Evolutionary conservation across 2,113 vertebrate genomes (phyloP), one percentile per base, ranked within the genome.

Genomic region (Hystrix cristata): DNA sequence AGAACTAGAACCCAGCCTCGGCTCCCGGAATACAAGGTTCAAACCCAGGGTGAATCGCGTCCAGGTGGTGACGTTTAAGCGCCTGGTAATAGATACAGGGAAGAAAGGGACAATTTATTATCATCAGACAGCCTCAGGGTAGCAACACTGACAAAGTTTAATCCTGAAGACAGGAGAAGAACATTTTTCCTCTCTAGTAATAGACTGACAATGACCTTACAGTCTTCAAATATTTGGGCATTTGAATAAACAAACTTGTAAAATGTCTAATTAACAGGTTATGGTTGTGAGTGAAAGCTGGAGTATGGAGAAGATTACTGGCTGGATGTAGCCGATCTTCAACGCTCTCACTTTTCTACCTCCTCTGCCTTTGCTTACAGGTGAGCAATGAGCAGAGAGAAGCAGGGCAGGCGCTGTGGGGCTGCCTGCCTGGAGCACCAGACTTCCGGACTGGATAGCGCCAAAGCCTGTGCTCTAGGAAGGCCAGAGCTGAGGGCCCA

Each of bases 101-200:
- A 21, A 15, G 34, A n/a, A 81, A 82, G 0, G 23, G 62, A 57
- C 1, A 0, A 19, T 55, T 76, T 80, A 10, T 90, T 90, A 85
- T 59, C 76, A 13, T 57, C 31, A 71, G 34, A 21, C 31, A 23
- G 9, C 85, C 55, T 74, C 60, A 4, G 13, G 27, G 60, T 67
- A 16, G 74, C n/a, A 76, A 43, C 46, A 48, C 1, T 27, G 55
- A 79, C 51, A 57, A 79, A 62, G 15, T 1, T 57, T 74, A 82
- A 16, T 21, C 78, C n/a, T 69, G 71, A 87, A 95, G 53, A 65
- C 34, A 87, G 53, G 89, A 90, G 51, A 60, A 67, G 89, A 74
- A 53, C 43, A 43, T 12, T 13, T 14, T 11, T 65, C 2, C 43
- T 43, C 43, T 31, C 64, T 11, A 69, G 14, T 14, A 53, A 67